Conservation (phyloP, 2,797 vertebrate genomes). For the Oceanodroma leucorhoa region DNA sequence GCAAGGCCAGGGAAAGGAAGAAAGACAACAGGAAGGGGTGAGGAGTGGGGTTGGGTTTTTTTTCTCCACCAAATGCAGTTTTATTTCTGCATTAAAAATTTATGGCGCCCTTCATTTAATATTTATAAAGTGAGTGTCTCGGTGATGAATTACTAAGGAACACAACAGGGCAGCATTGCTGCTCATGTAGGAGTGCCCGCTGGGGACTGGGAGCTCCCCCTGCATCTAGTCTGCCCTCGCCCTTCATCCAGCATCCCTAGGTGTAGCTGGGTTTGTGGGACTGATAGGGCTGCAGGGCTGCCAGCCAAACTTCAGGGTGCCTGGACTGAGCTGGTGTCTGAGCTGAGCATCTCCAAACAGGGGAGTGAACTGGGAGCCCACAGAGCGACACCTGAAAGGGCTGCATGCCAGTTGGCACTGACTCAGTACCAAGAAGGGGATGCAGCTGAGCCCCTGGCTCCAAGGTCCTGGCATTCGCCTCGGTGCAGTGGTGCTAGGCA, state of each 20-base stretch:
- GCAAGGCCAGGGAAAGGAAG: neutral
- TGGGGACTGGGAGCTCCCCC: neutral
- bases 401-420: neutral
- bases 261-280: neutral
- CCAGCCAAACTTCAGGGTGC: neutral
- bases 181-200: neutral
- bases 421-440: neutral
- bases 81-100: slow-evolving; percentile 56
- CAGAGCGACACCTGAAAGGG: neutral
- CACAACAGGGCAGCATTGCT: slow-evolving; percentile 3
- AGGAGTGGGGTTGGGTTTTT: neutral
- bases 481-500: rapidly evolving
- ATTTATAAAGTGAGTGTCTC: slow-evolving; percentile 58
- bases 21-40: neutral
- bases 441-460: neutral
- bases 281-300: neutral
- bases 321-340: neutral
- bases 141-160: slow-evolving; percentile 56
- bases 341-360: neutral
- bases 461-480: too few relatives aligned
- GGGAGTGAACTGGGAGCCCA: neutral
- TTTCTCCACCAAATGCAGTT: slow-evolving; percentile 33
- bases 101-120: slow-evolving; percentile 59
- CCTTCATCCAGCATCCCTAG: neutral
- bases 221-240: neutral